Conservation (phyloP, 2,113 vertebrate genomes). For the Asarcornis scutulata region DNA sequence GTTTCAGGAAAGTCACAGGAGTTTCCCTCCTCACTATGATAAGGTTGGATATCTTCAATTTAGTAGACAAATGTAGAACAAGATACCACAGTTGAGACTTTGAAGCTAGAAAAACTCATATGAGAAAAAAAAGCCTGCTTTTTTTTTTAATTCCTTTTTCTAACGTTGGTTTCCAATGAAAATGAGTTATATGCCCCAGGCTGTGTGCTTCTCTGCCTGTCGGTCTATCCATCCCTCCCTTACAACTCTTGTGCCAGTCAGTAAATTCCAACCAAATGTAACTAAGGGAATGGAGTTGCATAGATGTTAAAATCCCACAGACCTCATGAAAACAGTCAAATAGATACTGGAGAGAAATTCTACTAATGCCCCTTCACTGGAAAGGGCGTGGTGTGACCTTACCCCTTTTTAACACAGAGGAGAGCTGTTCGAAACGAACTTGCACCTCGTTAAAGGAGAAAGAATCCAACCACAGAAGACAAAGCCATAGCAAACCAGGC, state of each 20-base stretch:
- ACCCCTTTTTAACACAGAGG: background rate
- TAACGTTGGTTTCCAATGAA: background rate
- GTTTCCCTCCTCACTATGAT: background rate
- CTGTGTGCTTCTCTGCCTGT: background rate
- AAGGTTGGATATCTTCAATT: background rate
- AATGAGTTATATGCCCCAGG: background rate
- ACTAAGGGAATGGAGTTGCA: background rate
- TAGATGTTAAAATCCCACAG: background rate
- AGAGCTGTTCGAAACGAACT: background rate
- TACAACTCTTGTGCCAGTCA: background rate
- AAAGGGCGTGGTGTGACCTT: fast-evolving
- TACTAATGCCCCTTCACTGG: background rate
- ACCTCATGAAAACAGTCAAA: background rate
- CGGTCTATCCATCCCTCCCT: fast-evolving
- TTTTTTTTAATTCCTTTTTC: background rate
- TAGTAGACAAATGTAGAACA: fast-evolving
- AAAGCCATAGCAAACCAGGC: background rate
- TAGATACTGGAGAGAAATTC: background rate
- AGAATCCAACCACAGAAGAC: conserved; percentile 7
- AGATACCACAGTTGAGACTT: background rate
- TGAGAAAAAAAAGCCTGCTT: background rate
- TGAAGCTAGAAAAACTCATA: background rate
- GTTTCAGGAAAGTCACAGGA: background rate
- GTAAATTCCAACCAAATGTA: conserved; percentile 6
- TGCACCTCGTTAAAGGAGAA: background rate